Evolutionary conservation across 2,113 vertebrate genomes (phyloP).

Genomic region (Solea solea): DNA sequence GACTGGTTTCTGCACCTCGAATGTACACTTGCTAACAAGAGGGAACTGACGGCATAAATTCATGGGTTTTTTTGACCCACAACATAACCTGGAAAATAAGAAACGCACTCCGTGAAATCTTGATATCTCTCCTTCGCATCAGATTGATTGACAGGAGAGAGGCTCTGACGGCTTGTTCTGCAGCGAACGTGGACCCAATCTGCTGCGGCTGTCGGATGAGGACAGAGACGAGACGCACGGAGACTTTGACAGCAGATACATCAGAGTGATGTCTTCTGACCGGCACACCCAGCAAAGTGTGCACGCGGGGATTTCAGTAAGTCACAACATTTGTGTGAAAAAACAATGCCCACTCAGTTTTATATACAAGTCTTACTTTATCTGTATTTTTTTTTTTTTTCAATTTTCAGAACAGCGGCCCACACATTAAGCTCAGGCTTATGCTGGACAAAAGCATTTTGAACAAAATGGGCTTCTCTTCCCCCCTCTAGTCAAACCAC

Average conservation of each 20-base stretch:
- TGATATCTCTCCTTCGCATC: slow-evolving; percentile 31
- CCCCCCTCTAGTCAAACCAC: slow-evolving; percentile 21
- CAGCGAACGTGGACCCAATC: neutral
- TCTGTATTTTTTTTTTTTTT: slow-evolving; percentile 10
- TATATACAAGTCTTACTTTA: neutral
- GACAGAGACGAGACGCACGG: slow-evolving; percentile 26
- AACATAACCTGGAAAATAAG: slow-evolving; percentile 4
- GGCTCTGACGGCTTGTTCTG: slow-evolving; percentile 29
- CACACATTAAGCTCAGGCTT: slow-evolving; percentile 20
- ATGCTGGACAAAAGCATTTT: slow-evolving; percentile 42
- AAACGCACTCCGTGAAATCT: slow-evolving; percentile 9
- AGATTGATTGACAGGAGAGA: slow-evolving; percentile 33
- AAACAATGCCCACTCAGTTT: neutral
- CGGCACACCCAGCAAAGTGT: neutral
- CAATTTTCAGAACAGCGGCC: slow-evolving; percentile 35
- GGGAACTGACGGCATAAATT: too few species aligned
- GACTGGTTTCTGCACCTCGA: too few species aligned
- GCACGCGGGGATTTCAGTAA: slow-evolving; percentile 31
- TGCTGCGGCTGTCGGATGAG: slow-evolving; percentile 32
- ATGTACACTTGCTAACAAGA: too few species aligned
- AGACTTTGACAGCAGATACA: slow-evolving; percentile 36
- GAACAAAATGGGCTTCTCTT: slow-evolving; percentile 21
- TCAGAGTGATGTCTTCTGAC: slow-evolving; percentile 36
- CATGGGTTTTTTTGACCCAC: slow-evolving; percentile 3
- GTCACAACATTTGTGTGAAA: slow-evolving; percentile 29